Evolutionary conservation across 2,113 vertebrate species (phyloP).

Genomic region (Chroicocephalus ridibundus): DNA sequence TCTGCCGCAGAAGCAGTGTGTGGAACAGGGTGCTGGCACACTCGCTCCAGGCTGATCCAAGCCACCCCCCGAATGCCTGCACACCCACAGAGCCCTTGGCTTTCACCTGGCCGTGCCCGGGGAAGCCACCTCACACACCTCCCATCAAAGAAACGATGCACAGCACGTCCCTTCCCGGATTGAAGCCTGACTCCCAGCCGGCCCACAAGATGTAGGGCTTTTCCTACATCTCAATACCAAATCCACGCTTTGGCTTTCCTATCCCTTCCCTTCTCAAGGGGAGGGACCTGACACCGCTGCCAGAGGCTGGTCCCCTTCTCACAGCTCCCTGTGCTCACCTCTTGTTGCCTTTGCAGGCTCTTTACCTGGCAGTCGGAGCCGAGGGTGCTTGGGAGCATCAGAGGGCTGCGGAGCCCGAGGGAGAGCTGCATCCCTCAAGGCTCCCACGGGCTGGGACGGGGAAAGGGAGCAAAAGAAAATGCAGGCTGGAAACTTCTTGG

Average conservation of each 20-base stretch:
- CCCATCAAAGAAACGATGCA: fast-evolving
- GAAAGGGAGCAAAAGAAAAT: background rate
- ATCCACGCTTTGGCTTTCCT: background rate
- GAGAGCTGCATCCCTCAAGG: background rate
- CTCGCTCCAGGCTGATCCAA: background rate
- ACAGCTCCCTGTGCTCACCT: background rate
- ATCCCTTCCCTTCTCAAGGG: background rate
- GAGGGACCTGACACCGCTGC: background rate
- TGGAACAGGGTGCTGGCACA: background rate
- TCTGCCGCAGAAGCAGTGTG: fast-evolving
- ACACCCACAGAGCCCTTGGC: fast-evolving
- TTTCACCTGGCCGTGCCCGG: background rate
- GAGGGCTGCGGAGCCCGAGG: background rate
- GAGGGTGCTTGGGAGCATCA: background rate
- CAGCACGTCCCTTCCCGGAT: background rate
- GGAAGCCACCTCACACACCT: background rate
- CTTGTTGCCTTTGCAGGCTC: background rate
- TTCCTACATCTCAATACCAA: background rate
- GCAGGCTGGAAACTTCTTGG: background rate
- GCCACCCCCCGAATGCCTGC: fast-evolving
- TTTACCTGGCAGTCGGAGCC: background rate
- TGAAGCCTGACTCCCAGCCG: background rate
- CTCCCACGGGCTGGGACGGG: background rate
- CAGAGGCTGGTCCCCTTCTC: background rate
- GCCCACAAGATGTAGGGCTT: background rate